phyloP scores from a whole-genome alignment of 2,888 invertebrate species.

The Caenorhabditis zanzibari region DNA sequence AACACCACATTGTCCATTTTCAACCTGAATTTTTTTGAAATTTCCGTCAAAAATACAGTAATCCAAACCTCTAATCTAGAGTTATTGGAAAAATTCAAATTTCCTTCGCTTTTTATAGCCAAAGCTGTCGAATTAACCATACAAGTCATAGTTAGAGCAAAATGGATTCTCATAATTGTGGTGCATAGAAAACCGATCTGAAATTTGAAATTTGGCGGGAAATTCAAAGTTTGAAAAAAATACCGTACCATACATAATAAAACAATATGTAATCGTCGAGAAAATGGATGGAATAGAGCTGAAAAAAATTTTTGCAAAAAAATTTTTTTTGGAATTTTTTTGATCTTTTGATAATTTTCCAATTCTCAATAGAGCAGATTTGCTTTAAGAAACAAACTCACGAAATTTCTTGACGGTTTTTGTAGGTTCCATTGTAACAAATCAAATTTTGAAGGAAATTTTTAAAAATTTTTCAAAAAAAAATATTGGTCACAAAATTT shows the following conservation, averaged over 20 bases:
- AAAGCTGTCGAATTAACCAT: slow-evolving; percentile 70
- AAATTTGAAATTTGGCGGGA: background rate
- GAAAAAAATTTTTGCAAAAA: no score
- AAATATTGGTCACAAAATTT: slow-evolving; percentile 13
- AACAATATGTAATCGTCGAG: slow-evolving; percentile 64
- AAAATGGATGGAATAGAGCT: slow-evolving; percentile 68
- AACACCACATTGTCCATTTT: slow-evolving; percentile 28
- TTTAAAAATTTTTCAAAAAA: no score
- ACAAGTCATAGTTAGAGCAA: slow-evolving; percentile 69
- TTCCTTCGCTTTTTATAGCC: slow-evolving; percentile 28
- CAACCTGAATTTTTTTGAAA: slow-evolving; percentile 10
- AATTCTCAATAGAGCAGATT: background rate
- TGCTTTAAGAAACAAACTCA: background rate
- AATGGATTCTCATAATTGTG: slow-evolving; percentile 64
- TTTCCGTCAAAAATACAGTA: background rate
- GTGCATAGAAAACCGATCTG: slow-evolving; percentile 64
- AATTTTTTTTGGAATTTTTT: no score
- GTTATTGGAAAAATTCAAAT: slow-evolving; percentile 6
- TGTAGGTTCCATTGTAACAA: background rate
- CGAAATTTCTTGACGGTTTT: slow-evolving; percentile 26
- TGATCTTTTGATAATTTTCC: no score
- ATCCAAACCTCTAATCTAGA: background rate
- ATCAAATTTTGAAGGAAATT: no score
- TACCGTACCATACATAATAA: slow-evolving; percentile 56
- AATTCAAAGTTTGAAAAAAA: background rate